These are phyloP conservation scores for Plusia festucae DNA, from an alignment of 2,888 invertebrate genomes.

Conservation along the genomic window DNA sequence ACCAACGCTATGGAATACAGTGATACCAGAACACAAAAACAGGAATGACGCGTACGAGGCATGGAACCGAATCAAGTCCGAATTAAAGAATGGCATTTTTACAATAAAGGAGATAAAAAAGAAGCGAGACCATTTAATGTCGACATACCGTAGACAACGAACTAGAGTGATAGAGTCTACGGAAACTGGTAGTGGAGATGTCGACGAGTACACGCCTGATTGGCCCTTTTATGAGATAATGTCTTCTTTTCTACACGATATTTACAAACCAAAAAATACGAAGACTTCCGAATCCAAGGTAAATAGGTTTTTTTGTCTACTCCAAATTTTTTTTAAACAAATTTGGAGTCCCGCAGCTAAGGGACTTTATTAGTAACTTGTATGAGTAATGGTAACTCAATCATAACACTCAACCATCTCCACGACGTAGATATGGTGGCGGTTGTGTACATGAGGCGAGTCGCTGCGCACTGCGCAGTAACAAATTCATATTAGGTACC, in stretches of 20 bases:
- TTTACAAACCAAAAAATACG: slow-evolving; percentile 18
- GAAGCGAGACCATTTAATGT: slow-evolving; percentile 21
- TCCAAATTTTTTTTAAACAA: too few relatives aligned
- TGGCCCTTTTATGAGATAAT: slow-evolving; percentile 20
- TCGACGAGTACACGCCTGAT: slow-evolving; percentile 14
- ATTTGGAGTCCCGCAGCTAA: too few relatives aligned
- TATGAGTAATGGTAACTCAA: too few relatives aligned
- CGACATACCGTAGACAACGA: slow-evolving; percentile 18
- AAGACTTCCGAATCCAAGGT: too few relatives aligned
- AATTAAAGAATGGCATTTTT: slow-evolving; percentile 14
- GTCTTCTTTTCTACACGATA: slow-evolving; percentile 14
- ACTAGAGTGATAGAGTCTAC: slow-evolving; percentile 4
- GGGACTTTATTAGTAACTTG: too few relatives aligned
- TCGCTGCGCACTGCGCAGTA: too few relatives aligned
- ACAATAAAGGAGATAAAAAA: slow-evolving; percentile 18
- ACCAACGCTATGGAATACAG: not conserved
- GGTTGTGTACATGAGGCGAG: too few relatives aligned
- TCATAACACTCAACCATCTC: too few relatives aligned
- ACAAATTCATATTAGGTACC: too few relatives aligned
- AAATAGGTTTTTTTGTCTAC: too few relatives aligned
- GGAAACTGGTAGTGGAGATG: slow-evolving; percentile 8
- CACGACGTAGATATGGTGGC: too few relatives aligned
- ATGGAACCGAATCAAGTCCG: slow-evolving; percentile 16
- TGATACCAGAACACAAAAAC: slow-evolving; percentile 10
- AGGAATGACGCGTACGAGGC: slow-evolving; percentile 16